Base-by-base conservation (phyloP, 2,113 vertebrate genomes). In the Chloroceryle aenea region DNA sequence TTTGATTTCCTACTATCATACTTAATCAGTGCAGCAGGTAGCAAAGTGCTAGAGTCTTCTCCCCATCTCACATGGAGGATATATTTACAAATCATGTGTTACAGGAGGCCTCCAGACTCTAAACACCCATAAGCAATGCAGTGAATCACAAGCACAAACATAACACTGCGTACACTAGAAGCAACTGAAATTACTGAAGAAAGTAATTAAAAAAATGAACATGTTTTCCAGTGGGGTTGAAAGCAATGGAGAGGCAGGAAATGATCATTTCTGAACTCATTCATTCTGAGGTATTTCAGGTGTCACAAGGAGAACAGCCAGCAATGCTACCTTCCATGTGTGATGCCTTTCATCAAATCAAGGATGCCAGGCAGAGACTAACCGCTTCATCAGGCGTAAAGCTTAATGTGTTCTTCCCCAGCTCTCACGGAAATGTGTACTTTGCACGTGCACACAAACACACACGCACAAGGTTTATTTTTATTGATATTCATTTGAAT, bases 111-210 rank as follows among this genome's bases (percentile, higher is more conserved):
- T 78, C 55, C 84, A 91, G 42, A 71, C 81, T 91, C 56, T 78
- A 76, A 93, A 91, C 80, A 82, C 58, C 63, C 17, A 1, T 84
- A 93, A 94, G 83, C 93, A 95, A 66, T 23, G 32, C 38, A 82
- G 89, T 95, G 82, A 95, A 93, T 97, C 87, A 93, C 79, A 90
- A 90, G 50, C 34, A 64, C 36, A 94, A 87, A 53, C 59, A 61
- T 42, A 85, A 68, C 30, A 45, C 52, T 81, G n/a, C 43, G 6
- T 50, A n/a, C 66, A 67, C n/a, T 58, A 30, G 55, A 84, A 93
- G 85, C 22, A 38, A 77, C 45, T 17, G 36, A 79, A 91, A 89
- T 50, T 56, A 53, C 56, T 45, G 36, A 58, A 85, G 69, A 92
- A 94, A 88, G 29, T 69, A 82, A 88, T 71, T 53, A 38, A 67